Conservation (phyloP, 2,888 invertebrate species). For the Ceraclea dissimilis region DNA sequence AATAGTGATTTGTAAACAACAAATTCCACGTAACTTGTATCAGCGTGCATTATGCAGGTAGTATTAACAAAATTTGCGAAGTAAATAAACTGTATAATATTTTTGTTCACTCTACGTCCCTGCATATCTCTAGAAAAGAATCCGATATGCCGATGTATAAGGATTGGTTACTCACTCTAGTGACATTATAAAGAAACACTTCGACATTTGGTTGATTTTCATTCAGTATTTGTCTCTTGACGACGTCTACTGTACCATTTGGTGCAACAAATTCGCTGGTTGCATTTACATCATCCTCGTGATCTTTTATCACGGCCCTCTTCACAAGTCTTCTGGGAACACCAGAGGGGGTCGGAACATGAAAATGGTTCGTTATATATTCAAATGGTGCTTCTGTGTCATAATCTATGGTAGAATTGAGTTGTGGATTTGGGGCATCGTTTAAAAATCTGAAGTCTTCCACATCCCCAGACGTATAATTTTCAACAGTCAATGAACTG, state of each 20-base stretch:
- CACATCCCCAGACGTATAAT: neutral
- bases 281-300: neutral
- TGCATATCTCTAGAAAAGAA: too few relatives aligned
- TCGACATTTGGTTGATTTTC: constrained; percentile 21
- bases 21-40: too few relatives aligned
- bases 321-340: constrained; percentile 1
- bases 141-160: too few relatives aligned
- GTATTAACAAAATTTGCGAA: too few relatives aligned
- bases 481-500: too few relatives aligned
- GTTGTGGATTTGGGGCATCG: neutral
- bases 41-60: too few relatives aligned
- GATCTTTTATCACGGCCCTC: neutral
- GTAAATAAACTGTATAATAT: too few relatives aligned
- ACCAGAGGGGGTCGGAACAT: constrained; percentile 8
- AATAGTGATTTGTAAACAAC: too few relatives aligned
- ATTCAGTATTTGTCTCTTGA: constrained; percentile 20
- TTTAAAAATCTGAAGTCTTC: constrained; percentile 3
- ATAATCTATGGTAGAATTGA: neutral
- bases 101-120: too few relatives aligned
- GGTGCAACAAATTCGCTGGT: neutral
- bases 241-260: constrained; percentile 14
- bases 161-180: constrained; percentile 15
- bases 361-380: constrained; percentile 17
- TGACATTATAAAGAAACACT: constrained; percentile 24
- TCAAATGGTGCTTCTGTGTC: constrained; percentile 12